Percentiles rank a stretch among this genome's conserved stretches.
Evolutionary conservation across 1,140 invertebrate species (phyloP).

Genomic region (Vanessa tameamea): DNA sequence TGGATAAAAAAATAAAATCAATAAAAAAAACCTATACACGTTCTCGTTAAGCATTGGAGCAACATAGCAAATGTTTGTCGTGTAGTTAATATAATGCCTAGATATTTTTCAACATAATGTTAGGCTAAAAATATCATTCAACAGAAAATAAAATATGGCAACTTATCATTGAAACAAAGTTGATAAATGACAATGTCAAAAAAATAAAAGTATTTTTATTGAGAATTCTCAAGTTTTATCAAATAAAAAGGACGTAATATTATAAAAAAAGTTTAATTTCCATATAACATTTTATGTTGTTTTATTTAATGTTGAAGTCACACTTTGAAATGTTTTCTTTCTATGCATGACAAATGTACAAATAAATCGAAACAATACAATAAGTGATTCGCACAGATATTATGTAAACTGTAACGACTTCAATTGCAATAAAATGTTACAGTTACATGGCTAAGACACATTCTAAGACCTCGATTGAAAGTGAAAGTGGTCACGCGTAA

Average conservation of each 20-base stretch:
- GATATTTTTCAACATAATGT: too few species aligned
- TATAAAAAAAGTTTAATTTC: neutral
- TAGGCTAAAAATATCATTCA: too few species aligned
- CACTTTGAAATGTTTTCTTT: neutral
- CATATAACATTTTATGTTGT: neutral
- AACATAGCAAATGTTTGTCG: too few species aligned
- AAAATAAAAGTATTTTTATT: slow-evolving; percentile 13
- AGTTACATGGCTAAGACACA: slow-evolving; percentile 35
- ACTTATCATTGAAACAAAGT: neutral
- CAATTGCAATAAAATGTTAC: slow-evolving; percentile 26
- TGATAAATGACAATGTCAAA: slow-evolving; percentile 12
- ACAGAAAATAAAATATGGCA: slow-evolving; percentile 1
- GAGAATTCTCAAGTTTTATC: neutral
- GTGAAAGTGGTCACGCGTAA: slow-evolving; percentile 49
- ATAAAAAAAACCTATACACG: too few species aligned
- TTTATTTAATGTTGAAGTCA: neutral
- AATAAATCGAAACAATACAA: slow-evolving; percentile 3
- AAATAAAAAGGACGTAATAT: neutral
- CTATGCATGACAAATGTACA: neutral
- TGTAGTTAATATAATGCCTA: too few species aligned
- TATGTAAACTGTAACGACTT: slow-evolving; percentile 38
- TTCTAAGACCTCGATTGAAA: slow-evolving; percentile 40
- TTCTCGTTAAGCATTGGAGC: too few species aligned
- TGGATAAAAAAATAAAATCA: too few species aligned
- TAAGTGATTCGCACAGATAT: slow-evolving; percentile 28